A percentile compares a stretch with the other conserved stretches of the same genome.
These are phyloP conservation scores for Metaphire vulgaris DNA, from an alignment of 1,140 invertebrate species.

Conservation along the genomic window DNA sequence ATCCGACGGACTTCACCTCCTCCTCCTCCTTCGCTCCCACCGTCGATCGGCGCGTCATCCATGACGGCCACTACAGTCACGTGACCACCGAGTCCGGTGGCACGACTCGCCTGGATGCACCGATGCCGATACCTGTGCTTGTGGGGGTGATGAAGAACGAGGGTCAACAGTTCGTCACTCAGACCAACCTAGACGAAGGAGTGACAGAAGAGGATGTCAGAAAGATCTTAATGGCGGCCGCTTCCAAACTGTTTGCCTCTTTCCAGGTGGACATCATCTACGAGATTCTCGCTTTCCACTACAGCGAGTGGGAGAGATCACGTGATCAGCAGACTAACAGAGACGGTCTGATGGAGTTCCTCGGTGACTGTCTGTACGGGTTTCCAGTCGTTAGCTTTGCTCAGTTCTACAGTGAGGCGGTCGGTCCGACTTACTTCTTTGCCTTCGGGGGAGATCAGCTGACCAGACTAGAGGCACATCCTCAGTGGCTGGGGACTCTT, in stretches of 20 bases:
- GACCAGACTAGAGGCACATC: background rate
- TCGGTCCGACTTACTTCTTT: background rate
- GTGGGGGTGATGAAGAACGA: background rate
- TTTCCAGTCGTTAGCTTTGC: slow-evolving; percentile 79
- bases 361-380: slow-evolving; percentile 80
- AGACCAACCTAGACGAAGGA: background rate
- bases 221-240: slow-evolving; percentile 75
- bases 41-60: slow-evolving; percentile 45
- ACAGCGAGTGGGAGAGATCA: slow-evolving; percentile 82
- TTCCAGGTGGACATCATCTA: slow-evolving; percentile 92
- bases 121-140: background rate
- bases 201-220: background rate
- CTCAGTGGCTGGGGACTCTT: slow-evolving; percentile 59
- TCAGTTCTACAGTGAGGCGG: slow-evolving; percentile 51
- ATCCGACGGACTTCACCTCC: slow-evolving; percentile 53
- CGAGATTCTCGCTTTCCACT: slow-evolving; percentile 92
- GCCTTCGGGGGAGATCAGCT: background rate
- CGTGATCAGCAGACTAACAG: slow-evolving; percentile 86
- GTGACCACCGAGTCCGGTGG: no score
- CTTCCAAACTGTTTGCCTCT: slow-evolving; percentile 74
- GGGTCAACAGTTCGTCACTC: slow-evolving; percentile 1
- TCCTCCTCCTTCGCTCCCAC: slow-evolving; percentile 65
- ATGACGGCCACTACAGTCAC: no score
- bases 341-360: slow-evolving; percentile 80
- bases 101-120: background rate